A percentile compares a stretch with the other conserved stretches of the same genome.
These are phyloP conservation scores for Sebastes hubbsi DNA, from an alignment of 2,797 vertebrate species.

Conservation along the genomic window DNA sequence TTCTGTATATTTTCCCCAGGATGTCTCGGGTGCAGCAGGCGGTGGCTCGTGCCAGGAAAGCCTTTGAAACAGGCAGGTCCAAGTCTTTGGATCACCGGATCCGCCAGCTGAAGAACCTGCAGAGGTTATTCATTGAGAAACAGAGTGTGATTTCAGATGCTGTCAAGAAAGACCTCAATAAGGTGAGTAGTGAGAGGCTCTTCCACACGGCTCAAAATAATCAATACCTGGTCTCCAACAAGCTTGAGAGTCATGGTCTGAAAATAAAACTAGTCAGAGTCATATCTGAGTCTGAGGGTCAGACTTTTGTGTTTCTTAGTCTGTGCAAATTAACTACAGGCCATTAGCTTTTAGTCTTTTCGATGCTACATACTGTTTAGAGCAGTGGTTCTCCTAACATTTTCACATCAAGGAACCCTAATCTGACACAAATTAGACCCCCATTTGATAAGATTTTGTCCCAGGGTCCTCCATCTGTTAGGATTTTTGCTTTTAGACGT, in stretches of 20 bases:
- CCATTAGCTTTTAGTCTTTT: neutral
- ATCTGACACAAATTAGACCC: too few relatives aligned
- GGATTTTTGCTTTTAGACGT: too few relatives aligned
- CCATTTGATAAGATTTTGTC: too few relatives aligned
- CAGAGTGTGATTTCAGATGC: constrained; percentile 82
- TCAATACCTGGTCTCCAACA: neutral
- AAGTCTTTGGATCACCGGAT: constrained; percentile 87
- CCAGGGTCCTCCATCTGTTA: too few relatives aligned
- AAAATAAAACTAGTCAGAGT: neutral
- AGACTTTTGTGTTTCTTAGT: neutral
- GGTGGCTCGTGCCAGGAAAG: constrained; percentile 83
- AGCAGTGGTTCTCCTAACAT: too few relatives aligned
- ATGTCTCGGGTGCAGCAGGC: constrained; percentile 84
- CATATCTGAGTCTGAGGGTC: neutral
- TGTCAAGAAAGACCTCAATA: constrained; percentile 87
- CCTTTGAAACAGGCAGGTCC: constrained; percentile 85
- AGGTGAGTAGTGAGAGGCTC: constrained; percentile 71
- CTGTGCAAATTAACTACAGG: neutral
- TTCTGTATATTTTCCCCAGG: constrained; percentile 39
- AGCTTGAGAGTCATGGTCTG: neutral
- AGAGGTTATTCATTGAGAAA: constrained; percentile 83
- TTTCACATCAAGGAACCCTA: too few relatives aligned
- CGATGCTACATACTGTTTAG: too few relatives aligned
- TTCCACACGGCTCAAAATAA: neutral
- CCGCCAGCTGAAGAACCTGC: constrained; percentile 87